A percentile compares a stretch with the other conserved stretches of the same genome.
phyloP scores from a whole-genome alignment of 2,797 vertebrate species.

The Oreochromis mossambicus region DNA sequence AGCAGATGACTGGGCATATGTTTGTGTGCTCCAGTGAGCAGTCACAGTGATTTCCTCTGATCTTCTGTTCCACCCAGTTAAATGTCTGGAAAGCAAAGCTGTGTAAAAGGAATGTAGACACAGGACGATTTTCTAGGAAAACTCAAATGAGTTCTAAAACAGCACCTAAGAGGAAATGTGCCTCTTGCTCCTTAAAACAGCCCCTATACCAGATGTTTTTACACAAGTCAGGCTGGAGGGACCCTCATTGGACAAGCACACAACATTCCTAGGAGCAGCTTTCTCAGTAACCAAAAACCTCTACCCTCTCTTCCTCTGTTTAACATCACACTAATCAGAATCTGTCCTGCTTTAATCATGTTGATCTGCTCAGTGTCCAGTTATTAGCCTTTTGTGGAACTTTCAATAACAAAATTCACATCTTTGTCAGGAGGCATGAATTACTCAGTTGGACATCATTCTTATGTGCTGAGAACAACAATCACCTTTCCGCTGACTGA shows the following conservation, averaged over 20 bases:
- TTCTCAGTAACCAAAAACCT: conserved; percentile 23
- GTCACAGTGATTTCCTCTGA: neutral
- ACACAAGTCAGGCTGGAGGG: neutral
- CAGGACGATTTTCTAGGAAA: conserved; percentile 58
- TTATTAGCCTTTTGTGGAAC: neutral
- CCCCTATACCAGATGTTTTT: conserved; percentile 3
- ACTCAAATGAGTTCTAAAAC: conserved; percentile 10
- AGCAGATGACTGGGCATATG: neutral
- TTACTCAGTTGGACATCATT: too few species aligned
- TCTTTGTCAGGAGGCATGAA: neutral
- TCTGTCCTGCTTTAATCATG: neutral
- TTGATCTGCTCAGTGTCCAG: neutral
- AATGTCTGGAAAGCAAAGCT: conserved; percentile 32
- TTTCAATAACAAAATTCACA: neutral
- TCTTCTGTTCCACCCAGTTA: neutral
- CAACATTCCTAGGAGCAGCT: conserved; percentile 38
- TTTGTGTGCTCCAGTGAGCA: neutral
- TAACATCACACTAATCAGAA: neutral
- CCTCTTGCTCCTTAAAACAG: neutral
- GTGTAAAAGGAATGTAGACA: conserved; percentile 21
- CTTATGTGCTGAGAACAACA: neutral
- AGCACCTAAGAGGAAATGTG: conserved; percentile 1
- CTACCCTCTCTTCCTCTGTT: neutral
- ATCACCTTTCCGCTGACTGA: neutral
- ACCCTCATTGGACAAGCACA: conserved; percentile 33